Evolutionary conservation across 2,797 vertebrate species (phyloP), one percentile per base, ranked within the genome.

Genomic region (Spea hammondii): DNA sequence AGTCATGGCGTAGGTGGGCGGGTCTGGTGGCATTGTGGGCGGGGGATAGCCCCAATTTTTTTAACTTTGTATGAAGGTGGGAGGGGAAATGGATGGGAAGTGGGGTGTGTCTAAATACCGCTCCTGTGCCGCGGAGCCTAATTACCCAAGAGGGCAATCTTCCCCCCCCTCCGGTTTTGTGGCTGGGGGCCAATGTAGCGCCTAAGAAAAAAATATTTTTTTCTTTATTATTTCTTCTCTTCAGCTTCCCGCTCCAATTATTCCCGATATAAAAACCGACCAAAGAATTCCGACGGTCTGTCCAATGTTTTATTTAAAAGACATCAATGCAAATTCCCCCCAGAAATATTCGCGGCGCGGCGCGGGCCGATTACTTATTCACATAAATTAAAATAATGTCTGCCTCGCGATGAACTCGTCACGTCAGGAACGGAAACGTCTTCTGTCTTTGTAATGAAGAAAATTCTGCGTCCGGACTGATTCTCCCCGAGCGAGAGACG

Each of bases 401-500:
- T 79, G 48, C 53, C 78, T 83, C 83, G 79, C 11, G 62, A 70
- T 9, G 64, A 5, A 17, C 59, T 80, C 50, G 12, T 77, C 57
- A 78, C 9, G 8, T 76, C n/a, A 44, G 54, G 45, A 65, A 83
- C 6, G 76, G 74, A 76, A 4, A 54, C 64, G 68, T 79, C 62
- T 73, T n/a, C 47, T 6, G 66, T 70, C 45, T 80, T 80, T 55
- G 60, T 79, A 83, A 76, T 77, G 53, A 46, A 75, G 57, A 60
- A 72, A 64, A 70, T 59, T 72, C 48, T 44, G 51, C 46, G 9
- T 4, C 65, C 54, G 70, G 74, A 0, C 45, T 45, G 9, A 48
- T 3, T 4, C 0, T 14, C 5, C 47, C 32, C 0, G 0, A 73
- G 53, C 0, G 0, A 45, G 17, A 60, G 4, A 53, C 57, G 46